These are phyloP conservation scores for Liopterus haemorrhoidalis DNA, from an alignment of 2,888 invertebrate genomes.

Conservation along the genomic window DNA sequence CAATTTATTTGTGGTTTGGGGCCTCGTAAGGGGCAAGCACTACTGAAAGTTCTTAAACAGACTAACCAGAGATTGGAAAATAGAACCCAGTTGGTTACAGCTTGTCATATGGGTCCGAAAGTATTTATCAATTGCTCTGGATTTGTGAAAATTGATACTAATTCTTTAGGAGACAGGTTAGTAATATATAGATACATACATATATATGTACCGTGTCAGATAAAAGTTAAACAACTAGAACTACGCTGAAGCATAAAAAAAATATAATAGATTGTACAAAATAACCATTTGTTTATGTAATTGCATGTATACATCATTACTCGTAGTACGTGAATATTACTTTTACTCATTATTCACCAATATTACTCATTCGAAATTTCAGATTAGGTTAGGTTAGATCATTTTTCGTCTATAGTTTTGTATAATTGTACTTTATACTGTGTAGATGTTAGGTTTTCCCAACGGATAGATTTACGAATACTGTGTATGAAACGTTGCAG, in stretches of 20 bases:
- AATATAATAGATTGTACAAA: constrained; percentile 31
- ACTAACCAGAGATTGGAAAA: constrained; percentile 90
- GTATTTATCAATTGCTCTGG: constrained; percentile 96
- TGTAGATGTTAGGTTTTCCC: no score
- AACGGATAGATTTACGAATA: no score
- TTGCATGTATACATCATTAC: constrained; percentile 1
- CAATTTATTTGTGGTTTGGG: constrained; percentile 98
- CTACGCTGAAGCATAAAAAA: no score
- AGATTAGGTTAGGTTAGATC: no score
- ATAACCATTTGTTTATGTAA: constrained; percentile 2
- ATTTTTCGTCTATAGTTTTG: no score
- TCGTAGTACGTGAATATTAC: constrained; percentile 1
- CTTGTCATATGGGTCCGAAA: constrained; percentile 96
- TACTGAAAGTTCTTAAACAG: constrained; percentile 81
- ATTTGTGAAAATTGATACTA: constrained; percentile 97
- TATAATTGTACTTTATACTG: no score
- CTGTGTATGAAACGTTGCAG: no score
- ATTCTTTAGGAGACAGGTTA: constrained; percentile 76
- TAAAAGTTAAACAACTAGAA: no score
- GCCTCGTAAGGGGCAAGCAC: constrained; percentile 84
- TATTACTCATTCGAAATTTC: no score
- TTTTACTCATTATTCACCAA: no score
- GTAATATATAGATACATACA: no score
- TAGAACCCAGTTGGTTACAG: constrained; percentile 88
- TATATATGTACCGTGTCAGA: no score